Percentiles rank a stretch among this genome's conserved stretches.
Evolutionary conservation across 2,888 invertebrate genomes (phyloP).

Genomic region (Tanytarsus gracilentus): DNA sequence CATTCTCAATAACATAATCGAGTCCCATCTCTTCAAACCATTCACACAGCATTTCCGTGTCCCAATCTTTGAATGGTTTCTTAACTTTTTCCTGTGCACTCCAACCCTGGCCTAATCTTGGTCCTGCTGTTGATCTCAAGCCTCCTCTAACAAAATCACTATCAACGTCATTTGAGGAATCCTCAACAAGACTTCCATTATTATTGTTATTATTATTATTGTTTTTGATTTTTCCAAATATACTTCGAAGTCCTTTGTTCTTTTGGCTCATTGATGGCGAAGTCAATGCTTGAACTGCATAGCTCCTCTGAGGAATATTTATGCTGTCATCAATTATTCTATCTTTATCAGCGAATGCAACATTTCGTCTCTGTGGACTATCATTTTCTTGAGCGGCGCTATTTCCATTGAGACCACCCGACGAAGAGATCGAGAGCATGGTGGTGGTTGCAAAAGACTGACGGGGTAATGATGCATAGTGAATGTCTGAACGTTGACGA

Average conservation of each 20-base stretch:
- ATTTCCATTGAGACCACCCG: neutral
- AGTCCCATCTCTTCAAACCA: constrained; percentile 65
- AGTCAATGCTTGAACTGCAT: constrained; percentile 44
- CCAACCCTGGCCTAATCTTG: constrained; percentile 59
- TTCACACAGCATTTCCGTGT: constrained; percentile 66
- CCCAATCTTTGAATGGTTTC: constrained; percentile 71
- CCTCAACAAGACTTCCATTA: constrained; percentile 46
- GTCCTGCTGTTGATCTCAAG: constrained; percentile 62
- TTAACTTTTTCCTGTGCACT: constrained; percentile 39
- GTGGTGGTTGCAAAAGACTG: constrained; percentile 51
- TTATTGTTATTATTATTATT: constrained; percentile 50
- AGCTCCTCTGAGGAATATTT: constrained; percentile 37
- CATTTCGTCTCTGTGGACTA: constrained; percentile 48
- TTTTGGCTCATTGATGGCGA: constrained; percentile 46
- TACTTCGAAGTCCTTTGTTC: constrained; percentile 54
- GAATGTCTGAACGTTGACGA: constrained; percentile 63
- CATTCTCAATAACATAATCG: constrained; percentile 68
- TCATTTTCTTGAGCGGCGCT: neutral
- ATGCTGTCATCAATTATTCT: constrained; percentile 45
- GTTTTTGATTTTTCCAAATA: constrained; percentile 59
- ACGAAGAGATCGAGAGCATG: constrained; percentile 23
- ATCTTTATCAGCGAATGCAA: constrained; percentile 64
- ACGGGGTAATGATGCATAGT: constrained; percentile 73
- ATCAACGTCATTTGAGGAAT: constrained; percentile 45
- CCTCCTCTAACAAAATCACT: constrained; percentile 62